Evolutionary conservation across 1,140 invertebrate species (phyloP).

Genomic region (Microplitis mediator): DNA sequence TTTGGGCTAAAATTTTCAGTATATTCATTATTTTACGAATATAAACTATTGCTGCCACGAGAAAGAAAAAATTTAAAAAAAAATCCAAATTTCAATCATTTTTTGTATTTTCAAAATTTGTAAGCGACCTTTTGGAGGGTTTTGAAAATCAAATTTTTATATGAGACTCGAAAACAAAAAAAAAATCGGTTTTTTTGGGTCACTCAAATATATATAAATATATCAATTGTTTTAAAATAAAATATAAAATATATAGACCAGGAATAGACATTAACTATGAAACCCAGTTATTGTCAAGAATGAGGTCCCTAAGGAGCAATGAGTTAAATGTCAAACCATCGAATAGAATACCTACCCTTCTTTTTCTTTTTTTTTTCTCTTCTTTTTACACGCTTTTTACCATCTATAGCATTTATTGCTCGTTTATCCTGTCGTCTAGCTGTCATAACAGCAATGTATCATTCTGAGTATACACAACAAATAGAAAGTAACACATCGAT

Average conservation of each 20-base stretch:
- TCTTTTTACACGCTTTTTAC: neutral
- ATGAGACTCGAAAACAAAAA: no score
- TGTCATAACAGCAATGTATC: slow-evolving; percentile 15
- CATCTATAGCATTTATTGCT: neutral
- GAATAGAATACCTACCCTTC: slow-evolving; percentile 11
- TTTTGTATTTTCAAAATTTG: no score
- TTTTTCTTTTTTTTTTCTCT: slow-evolving; percentile 16
- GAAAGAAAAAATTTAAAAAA: no score
- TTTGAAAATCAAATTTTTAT: no score
- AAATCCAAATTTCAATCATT: no score
- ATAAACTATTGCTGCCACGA: no score
- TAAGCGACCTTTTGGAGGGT: no score
- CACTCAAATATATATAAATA: no score
- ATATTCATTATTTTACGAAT: no score
- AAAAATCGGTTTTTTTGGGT: no score
- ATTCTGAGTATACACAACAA: slow-evolving; percentile 9
- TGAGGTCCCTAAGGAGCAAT: slow-evolving; percentile 10
- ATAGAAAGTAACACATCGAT: slow-evolving; percentile 3
- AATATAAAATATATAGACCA: neutral
- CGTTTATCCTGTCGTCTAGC: neutral
- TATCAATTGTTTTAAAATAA: neutral
- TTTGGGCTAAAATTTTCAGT: no score
- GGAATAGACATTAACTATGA: neutral
- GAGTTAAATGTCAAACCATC: slow-evolving; percentile 17
- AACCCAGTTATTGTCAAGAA: neutral